These are phyloP conservation scores for Ophthalmolycus amberensis DNA, from an alignment of 2,113 vertebrate genomes.

Conservation along the genomic window DNA sequence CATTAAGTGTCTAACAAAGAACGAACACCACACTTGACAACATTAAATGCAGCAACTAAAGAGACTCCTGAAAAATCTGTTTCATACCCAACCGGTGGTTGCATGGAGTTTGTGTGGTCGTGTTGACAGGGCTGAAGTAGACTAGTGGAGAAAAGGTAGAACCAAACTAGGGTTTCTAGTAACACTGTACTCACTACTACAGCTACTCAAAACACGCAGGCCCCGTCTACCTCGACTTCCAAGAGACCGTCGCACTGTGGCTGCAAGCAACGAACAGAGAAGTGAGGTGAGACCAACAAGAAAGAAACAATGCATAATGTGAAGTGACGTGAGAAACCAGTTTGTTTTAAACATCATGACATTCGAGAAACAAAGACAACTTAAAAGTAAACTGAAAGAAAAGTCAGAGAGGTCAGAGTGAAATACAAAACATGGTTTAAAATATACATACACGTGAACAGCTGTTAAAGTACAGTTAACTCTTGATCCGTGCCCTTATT, in stretches of 20 bases:
- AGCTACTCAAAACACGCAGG: constrained; percentile 85
- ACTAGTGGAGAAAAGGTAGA: constrained; percentile 58
- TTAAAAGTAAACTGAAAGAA: constrained; percentile 18
- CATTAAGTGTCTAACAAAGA: background rate
- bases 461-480: constrained; percentile 37
- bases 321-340: constrained; percentile 47
- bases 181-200: constrained; percentile 89
- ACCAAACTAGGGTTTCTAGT: constrained; percentile 76
- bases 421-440: background rate
- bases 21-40: background rate
- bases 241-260: constrained; percentile 91
- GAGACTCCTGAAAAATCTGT: background rate
- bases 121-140: constrained; percentile 50
- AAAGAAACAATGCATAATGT: constrained; percentile 61
- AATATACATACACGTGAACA: constrained; percentile 32
- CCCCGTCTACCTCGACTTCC: constrained; percentile 95
- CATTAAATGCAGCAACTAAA: background rate
- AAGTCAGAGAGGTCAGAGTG: constrained; percentile 6
- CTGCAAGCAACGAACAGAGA: constrained; percentile 92
- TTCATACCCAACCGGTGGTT: background rate
- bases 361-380: constrained; percentile 39
- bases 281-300: constrained; percentile 81
- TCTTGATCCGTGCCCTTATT: constrained; percentile 27
- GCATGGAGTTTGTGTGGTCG: constrained; percentile 35
- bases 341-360: constrained; percentile 39